phyloP scores from a whole-genome alignment of 1,140 invertebrate species.

The Caerostris darwini region DNA sequence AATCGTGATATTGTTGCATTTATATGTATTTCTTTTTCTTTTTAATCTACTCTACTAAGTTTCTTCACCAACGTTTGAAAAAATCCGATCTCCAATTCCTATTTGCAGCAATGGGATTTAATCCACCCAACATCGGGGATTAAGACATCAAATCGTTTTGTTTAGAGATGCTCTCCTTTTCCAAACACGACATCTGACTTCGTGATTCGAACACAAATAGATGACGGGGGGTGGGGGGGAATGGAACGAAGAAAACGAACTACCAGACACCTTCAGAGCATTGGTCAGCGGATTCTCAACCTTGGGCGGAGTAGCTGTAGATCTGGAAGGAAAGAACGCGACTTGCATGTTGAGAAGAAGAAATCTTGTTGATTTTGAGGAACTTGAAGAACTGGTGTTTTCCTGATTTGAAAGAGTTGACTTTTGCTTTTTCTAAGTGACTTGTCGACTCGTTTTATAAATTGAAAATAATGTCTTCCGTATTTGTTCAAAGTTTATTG shows the following conservation, averaged over 20 bases:
- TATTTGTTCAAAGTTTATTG: too few species aligned
- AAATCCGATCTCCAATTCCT: neutral
- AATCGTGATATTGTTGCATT: too few species aligned
- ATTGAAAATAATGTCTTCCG: too few species aligned
- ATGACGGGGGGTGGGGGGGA: neutral
- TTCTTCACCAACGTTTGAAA: neutral
- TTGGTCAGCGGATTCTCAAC: neutral
- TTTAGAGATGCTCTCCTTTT: neutral
- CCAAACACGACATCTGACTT: slow-evolving; percentile 10
- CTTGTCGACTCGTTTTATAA: too few species aligned
- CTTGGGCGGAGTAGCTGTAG: neutral
- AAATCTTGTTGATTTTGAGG: neutral
- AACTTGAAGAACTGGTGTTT: neutral
- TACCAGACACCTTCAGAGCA: neutral
- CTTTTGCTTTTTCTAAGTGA: neutral
- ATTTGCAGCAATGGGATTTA: neutral
- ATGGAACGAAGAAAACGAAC: neutral
- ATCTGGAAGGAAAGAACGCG: neutral
- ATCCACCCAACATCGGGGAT: neutral
- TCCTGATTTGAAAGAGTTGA: neutral
- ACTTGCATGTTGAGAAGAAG: neutral
- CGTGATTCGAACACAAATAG: slow-evolving; percentile 27
- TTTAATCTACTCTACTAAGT: too few species aligned
- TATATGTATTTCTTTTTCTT: too few species aligned
- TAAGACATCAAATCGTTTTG: slow-evolving; percentile 28